Evolutionary conservation across 2,888 invertebrate genomes (phyloP).

Genomic region (Plagodis dolabraria): DNA sequence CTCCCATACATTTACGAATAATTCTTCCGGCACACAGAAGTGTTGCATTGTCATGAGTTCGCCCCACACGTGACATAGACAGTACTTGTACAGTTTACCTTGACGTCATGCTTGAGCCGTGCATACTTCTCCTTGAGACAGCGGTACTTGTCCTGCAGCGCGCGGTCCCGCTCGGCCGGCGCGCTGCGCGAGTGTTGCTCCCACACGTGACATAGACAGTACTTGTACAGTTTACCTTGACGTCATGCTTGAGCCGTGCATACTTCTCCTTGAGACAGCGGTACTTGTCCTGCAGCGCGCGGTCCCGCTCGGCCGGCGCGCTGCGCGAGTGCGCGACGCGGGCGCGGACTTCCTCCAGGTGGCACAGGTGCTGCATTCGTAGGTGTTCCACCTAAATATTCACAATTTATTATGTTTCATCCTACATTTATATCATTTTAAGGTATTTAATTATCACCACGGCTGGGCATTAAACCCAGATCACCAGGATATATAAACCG

Average conservation of each 20-base stretch:
- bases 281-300: constrained; percentile 91
- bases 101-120: constrained; percentile 91
- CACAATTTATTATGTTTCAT: too few relatives aligned
- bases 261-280: constrained; percentile 93
- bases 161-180: constrained; percentile 87
- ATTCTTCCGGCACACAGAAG: too few relatives aligned
- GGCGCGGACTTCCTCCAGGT: constrained; percentile 86
- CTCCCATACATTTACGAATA: too few relatives aligned
- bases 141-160: constrained; percentile 91
- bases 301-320: constrained; percentile 86
- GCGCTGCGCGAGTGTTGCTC: constrained; percentile 88
- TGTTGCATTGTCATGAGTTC: too few relatives aligned
- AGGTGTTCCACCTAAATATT: constrained; percentile 86
- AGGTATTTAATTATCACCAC: too few relatives aligned
- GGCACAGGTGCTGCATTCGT: constrained; percentile 87
- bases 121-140: constrained; percentile 93
- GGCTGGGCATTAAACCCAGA: too few relatives aligned
- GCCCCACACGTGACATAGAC: too few relatives aligned
- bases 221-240: constrained; percentile 77
- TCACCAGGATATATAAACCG: too few relatives aligned
- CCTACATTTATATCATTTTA: too few relatives aligned
- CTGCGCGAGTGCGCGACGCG: constrained; percentile 85
- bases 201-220: constrained; percentile 82
- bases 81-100: constrained; percentile 61
- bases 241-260: constrained; percentile 90